Evolutionary conservation across 1,140 invertebrate genomes (phyloP), one percentile per base, ranked within the genome.

Genomic region (Megathymus violae): DNA sequence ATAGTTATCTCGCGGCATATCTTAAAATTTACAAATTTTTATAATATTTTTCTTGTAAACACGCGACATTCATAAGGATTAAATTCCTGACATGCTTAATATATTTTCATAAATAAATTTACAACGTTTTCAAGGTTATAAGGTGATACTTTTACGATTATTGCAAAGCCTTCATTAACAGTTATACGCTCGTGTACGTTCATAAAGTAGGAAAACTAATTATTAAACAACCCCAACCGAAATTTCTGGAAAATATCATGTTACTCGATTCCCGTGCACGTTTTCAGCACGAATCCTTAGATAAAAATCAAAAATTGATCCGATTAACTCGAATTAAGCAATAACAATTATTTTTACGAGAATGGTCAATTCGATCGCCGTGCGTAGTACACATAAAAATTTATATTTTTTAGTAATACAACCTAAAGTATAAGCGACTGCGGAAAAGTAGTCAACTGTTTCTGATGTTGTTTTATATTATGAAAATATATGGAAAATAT

Each of bases 241-340:
- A 44, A 31, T 44, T 15, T 41, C 13, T 54, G 19, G 27, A 46
- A 46, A 36, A 59, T 47, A 31, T 62, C 52, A 31, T 17, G 46
- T 60, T 63, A 63, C 52, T 16, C 43, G 61, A 64, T 47, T 41
- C 48, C 58, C 40, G 31, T 22, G 19, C 31, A 40, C 34, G 31
- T 61, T 64, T 67, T 51, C 25, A 62, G 64, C 34, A 15, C 64
- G 67, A 47, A 72, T 52, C 70, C 67, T 62, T 40, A 73, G 65
- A 77, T 73, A 73, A 77, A 76, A 75, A 74, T 75, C 71, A 64
- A 61, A 67, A 70, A 76, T 75, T 76, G 78, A 76, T 81, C 74
- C 68, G 74, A 82, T 83, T 80, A 76, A 74, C 71, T 74, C 62
- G 80, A 88, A 88, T 88, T 83, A 88, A 88, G 85, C 76, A 83